These are phyloP conservation scores for Belgica antarctica DNA, from an alignment of 2,888 invertebrate genomes.

Conservation along the genomic window DNA sequence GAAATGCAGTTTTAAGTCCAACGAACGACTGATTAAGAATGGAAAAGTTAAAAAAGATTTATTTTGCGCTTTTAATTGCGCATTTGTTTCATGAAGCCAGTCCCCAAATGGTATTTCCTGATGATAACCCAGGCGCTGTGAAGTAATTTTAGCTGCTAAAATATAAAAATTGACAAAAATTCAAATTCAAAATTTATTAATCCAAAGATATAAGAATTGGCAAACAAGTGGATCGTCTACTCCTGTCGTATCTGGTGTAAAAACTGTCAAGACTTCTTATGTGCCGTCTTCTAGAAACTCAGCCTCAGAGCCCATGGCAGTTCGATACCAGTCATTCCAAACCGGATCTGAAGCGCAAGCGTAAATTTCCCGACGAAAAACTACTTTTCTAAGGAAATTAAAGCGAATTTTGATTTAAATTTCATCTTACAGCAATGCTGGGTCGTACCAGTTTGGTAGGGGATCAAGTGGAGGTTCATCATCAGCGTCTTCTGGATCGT, in stretches of 20 bases:
- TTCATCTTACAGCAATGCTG: slow-evolving; percentile 15
- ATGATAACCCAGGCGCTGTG: no score
- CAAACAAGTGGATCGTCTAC: slow-evolving; percentile 1
- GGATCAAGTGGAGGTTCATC: slow-evolving; percentile 13
- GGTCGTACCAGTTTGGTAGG: not conserved
- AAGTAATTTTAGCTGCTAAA: no score
- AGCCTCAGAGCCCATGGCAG: not conserved
- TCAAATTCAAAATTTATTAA: no score
- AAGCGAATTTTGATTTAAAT: not conserved
- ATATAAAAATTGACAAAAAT: no score
- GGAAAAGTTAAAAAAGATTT: slow-evolving; percentile 24
- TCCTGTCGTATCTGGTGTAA: no score
- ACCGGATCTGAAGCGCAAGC: slow-evolving; percentile 6
- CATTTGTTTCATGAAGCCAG: no score
- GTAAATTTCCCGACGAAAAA: slow-evolving; percentile 7
- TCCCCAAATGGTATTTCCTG: no score
- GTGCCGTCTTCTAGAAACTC: not conserved
- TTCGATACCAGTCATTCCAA: not conserved
- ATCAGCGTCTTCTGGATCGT: slow-evolving; percentile 24
- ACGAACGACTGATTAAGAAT: no score
- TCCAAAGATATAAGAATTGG: not conserved
- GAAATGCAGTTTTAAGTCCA: no score
- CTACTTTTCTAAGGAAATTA: not conserved
- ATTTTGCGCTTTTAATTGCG: not conserved
- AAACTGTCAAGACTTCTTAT: not conserved